Base-by-base conservation (phyloP, 1,140 invertebrate species). In the Meloidogyne floridensis region DNA sequence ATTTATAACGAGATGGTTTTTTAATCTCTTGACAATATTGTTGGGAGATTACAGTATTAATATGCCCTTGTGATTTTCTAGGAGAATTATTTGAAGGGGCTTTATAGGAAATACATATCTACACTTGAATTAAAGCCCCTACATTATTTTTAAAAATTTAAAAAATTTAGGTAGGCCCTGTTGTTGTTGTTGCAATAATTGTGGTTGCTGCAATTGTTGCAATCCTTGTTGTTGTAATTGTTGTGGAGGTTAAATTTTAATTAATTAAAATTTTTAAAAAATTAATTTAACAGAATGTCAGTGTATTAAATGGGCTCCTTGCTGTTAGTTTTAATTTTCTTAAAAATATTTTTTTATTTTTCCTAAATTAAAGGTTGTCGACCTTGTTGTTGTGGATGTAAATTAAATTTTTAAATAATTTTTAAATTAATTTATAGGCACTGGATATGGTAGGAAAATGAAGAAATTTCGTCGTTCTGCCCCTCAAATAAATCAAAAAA, bases 181-280 rank as follows among this genome's bases (percentile, higher is more conserved):
- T 32, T 81, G 80, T 51, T 81, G 80, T 42, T 81, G 80, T 54
- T 72, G 79, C 47, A 65, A 53, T 73, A 20, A 51, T 15, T 73
- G 11, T 75, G 74, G 13, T 10, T 53, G 20, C 43, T 65, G 4
- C 7, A 65, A 65, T 47, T 47, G 47, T 47, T 47, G 47, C 47
- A 47, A 47, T 47, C 47, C 47, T 47, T 47, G 47, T 8, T 47
- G 47, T 47, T 47, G 47, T 47, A 47, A 47, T 47, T 47, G 47
- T 8, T 6, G 47, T 47, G 47, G 47, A 8, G 13, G 72, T 73
- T 73, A 13, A 32, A 32, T 32, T 73, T 73, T 13, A 47, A 32
- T 32, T 32, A 47, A 13, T 5, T 47, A n/a, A 51, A 15, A n/a
- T 73, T 73, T 18, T 73, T 15, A 13, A n/a, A 15, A 6, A 15